A percentile compares a stretch with the other conserved stretches of the same genome.
These are phyloP conservation scores for Thryonomys swinderianus DNA, from an alignment of 2,113 vertebrate genomes.

Conservation along the genomic window DNA sequence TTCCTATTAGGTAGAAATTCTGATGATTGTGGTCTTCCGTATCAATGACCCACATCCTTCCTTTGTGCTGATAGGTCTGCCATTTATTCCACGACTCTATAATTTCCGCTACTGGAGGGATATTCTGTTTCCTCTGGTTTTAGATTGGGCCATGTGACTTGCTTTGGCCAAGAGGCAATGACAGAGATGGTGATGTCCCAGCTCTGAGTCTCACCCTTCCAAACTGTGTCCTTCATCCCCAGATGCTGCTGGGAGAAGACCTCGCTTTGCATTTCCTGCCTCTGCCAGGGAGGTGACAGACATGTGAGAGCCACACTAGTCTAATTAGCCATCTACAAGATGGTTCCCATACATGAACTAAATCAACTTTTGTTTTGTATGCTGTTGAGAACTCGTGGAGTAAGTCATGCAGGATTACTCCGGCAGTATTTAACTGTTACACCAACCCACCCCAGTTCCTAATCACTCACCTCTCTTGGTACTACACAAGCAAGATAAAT, in stretches of 20 bases:
- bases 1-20: not conserved
- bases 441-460: too few species aligned
- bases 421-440: not conserved
- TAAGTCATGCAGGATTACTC: not conserved
- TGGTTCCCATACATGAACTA: not conserved
- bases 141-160: not conserved
- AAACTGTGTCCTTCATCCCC: not conserved
- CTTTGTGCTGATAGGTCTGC: not conserved
- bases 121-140: not conserved
- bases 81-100: not conserved
- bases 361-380: not conserved
- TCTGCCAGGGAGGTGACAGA: not conserved
- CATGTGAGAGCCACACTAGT: not conserved
- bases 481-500: not conserved
- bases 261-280: not conserved
- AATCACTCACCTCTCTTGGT: not conserved
- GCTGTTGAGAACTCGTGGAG: not conserved
- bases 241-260: not conserved
- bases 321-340: not conserved
- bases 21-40: rapidly evolving
- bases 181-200: not conserved
- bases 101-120: not conserved
- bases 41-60: not conserved
- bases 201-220: not conserved
- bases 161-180: not conserved